Evolutionary conservation across 2,797 vertebrate genomes (phyloP).

Genomic region (Halcyon badia): DNA sequence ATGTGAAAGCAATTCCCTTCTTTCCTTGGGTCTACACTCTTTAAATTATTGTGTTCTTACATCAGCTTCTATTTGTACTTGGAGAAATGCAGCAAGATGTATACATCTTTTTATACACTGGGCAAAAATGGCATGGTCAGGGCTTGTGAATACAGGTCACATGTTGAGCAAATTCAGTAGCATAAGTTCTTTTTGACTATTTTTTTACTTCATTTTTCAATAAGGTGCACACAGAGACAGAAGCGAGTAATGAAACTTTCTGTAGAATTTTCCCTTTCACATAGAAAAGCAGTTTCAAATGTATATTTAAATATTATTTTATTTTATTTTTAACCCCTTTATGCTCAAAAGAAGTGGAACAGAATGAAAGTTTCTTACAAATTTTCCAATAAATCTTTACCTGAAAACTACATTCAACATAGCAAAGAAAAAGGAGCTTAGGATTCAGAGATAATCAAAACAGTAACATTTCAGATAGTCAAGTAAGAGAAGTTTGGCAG

Average conservation of each 20-base stretch:
- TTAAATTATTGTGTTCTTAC: neutral
- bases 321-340: neutral
- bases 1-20: rapidly evolving
- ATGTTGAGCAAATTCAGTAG: neutral
- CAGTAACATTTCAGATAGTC: neutral
- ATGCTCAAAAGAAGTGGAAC: neutral
- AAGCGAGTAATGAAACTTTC: neutral
- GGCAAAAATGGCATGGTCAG: neutral
- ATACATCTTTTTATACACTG: neutral
- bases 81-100: neutral
- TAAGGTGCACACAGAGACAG: neutral
- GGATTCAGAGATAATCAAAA: neutral
- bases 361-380: neutral
- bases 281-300: neutral
- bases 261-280: neutral
- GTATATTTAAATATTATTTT: neutral
- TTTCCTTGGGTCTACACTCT: neutral
- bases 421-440: neutral
- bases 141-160: neutral
- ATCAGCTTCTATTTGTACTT: neutral
- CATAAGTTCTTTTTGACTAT: neutral
- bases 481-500: neutral
- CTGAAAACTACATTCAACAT: neutral
- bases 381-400: neutral
- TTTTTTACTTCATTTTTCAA: neutral